Evolutionary conservation across 1,140 invertebrate genomes (phyloP), one percentile per base, ranked within the genome.

Genomic region (Caerostris extrusa): DNA sequence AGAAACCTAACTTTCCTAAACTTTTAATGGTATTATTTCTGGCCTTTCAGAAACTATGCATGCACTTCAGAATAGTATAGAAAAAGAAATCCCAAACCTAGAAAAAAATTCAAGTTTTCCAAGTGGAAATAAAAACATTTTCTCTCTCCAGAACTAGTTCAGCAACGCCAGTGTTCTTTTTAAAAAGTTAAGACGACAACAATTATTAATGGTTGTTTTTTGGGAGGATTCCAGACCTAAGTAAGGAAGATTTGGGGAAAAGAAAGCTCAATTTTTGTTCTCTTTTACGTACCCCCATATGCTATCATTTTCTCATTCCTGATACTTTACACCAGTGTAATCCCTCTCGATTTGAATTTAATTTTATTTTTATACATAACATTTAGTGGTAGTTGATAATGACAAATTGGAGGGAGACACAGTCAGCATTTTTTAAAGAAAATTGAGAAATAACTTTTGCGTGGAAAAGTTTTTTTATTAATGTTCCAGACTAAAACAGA

Each of bases 141-240:
- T 88, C 56, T 34, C 56, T 34, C 34, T 8, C 57, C 19, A 60
- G 12, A 85, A 60, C 83, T 85, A 58, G 83, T 85, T 85, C 83
- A 85, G 56, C 58, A 55, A 60, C 58, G 60, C 60, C n/a, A 17
- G 12, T 64, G 5, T 67, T 67, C 19, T 64, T 64, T 64, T 50
- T 88, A 55, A 55, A 34, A 67, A 88, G 86, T 88, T 88, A 88
- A 67, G 86, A 85, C 34, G 86, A 60, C 86, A 88, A 88, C 86
- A 67, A 53, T 67, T 88, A 88, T 88, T 88, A 67, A 88, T 88
- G 86, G 60, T 88, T 67, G 58, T 88, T 88, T 88, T 88, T 67
- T 61, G 86, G 61, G 86, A 55, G 17, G 60, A 67, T 88, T 88
- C 86, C 86, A 88, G 61, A 0, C 86, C 55, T 12, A 85, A 58